Conservation (phyloP, 1,140 invertebrate species). For the Cyrtorhinus lividipennis region DNA sequence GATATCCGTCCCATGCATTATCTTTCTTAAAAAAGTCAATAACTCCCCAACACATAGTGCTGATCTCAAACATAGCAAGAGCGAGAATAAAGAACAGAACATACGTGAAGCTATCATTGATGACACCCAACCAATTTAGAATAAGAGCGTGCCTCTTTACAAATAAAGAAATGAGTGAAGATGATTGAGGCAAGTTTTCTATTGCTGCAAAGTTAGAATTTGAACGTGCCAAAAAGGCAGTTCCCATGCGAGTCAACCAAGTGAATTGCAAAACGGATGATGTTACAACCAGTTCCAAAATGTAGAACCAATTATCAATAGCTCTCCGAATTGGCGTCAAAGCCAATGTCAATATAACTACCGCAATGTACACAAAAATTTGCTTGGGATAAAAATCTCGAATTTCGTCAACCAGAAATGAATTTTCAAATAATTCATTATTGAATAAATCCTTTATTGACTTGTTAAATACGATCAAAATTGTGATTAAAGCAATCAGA, state of each 20-base stretch:
- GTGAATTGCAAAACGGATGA: background rate
- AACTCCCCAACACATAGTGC: no score
- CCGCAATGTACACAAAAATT: background rate
- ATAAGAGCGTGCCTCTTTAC: background rate
- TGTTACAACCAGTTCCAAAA: background rate
- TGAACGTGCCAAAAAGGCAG: background rate
- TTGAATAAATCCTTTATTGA: background rate
- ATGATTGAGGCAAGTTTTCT: background rate
- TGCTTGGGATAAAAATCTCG: background rate
- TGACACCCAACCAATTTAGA: background rate
- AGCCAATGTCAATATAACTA: background rate
- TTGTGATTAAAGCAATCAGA: background rate
- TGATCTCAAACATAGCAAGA: no score
- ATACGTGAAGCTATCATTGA: background rate
- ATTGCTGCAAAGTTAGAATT: background rate
- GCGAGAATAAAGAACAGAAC: background rate
- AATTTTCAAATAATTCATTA: background rate
- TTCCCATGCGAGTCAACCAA: background rate
- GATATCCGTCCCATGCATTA: background rate
- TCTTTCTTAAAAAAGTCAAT: no score
- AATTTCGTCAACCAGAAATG: background rate
- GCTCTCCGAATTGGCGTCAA: background rate
- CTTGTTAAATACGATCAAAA: background rate
- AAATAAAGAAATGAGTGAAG: background rate
- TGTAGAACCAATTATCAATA: background rate